phyloP scores from a whole-genome alignment of 2,888 invertebrate genomes.

The Oxycera nigricornis region DNA sequence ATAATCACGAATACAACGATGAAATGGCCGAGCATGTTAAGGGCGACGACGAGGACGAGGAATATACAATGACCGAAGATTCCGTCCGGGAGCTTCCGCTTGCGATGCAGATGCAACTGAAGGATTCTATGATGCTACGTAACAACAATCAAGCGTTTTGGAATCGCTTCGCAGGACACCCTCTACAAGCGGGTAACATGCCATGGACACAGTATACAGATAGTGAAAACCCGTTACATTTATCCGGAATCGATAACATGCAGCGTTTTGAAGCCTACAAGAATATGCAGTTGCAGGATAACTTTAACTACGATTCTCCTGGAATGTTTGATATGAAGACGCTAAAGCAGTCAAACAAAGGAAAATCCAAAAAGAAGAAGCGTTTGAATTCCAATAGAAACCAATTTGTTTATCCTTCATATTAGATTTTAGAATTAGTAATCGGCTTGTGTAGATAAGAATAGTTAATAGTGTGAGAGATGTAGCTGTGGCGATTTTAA shows the following conservation, averaged over 20 bases:
- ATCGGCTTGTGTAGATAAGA: too few species aligned
- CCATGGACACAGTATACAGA: background rate
- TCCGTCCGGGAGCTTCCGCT: constrained; percentile 12
- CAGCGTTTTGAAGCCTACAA: background rate
- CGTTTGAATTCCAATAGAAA: background rate
- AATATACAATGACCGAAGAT: constrained; percentile 33
- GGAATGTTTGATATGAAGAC: background rate
- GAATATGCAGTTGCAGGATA: background rate
- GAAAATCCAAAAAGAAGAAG: background rate
- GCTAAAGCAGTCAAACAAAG: background rate
- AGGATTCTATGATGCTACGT: background rate
- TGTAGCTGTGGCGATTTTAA: too few species aligned
- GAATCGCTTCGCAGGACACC: background rate
- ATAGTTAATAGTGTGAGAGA: too few species aligned
- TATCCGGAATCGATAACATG: background rate
- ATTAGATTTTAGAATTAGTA: too few species aligned
- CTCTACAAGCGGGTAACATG: background rate
- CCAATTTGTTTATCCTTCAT: too few species aligned
- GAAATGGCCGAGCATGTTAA: background rate
- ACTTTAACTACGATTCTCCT: background rate
- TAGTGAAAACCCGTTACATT: background rate
- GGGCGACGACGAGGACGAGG: constrained; percentile 31
- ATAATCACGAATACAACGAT: background rate
- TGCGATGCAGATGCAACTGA: constrained; percentile 25
- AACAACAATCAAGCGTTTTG: background rate